Evolutionary conservation across 2,113 vertebrate genomes (phyloP).

Genomic region (Hyperopisus bebe): DNA sequence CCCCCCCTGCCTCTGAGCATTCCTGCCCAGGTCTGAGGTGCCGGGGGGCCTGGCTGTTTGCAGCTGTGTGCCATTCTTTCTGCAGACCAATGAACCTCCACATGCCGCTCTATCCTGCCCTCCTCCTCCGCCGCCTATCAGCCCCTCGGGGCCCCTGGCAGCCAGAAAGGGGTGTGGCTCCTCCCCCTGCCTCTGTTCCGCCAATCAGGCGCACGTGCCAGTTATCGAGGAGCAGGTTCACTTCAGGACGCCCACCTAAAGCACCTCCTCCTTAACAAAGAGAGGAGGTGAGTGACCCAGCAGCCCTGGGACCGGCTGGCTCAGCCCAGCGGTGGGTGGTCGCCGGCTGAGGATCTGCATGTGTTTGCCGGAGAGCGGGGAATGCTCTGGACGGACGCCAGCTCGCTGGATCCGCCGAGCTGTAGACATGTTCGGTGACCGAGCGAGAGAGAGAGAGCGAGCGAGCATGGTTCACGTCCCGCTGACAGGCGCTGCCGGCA

Average conservation of each 20-base stretch:
- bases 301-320: not conserved
- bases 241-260: not conserved
- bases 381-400: slow-evolving; percentile 14
- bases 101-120: not conserved
- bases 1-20: too few species aligned
- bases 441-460: not conserved
- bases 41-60: not conserved
- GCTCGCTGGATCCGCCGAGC: not conserved
- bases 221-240: not conserved
- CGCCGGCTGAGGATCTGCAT: not conserved
- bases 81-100: not conserved
- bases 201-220: not conserved
- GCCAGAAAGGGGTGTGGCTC: not conserved
- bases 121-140: not conserved
- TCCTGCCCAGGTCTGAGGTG: not conserved
- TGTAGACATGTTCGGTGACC: not conserved
- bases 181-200: not conserved
- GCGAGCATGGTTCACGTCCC: not conserved
- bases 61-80: not conserved
- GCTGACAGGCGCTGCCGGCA: not conserved
- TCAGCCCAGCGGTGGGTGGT: slow-evolving; percentile 7
- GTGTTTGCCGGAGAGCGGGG: not conserved
- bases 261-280: not conserved
- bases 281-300: not conserved
- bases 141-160: not conserved